Percentiles rank a stretch among this genome's conserved stretches.
These are phyloP conservation scores for Palloptera scutellata DNA, from an alignment of 2,888 invertebrate species.

Conservation along the genomic window DNA sequence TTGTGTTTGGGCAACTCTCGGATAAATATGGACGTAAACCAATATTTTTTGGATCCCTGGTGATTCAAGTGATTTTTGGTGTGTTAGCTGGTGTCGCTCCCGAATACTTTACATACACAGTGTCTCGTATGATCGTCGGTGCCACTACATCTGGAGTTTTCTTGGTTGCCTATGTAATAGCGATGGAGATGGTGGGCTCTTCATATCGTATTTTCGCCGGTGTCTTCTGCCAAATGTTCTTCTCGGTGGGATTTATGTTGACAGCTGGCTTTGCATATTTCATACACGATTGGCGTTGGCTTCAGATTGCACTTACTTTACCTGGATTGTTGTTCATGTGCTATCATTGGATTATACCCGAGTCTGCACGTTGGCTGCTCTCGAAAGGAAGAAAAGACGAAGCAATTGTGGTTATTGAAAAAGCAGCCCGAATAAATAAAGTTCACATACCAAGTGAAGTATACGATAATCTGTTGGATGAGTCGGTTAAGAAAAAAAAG, in stretches of 20 bases:
- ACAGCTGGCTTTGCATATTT: conserved; percentile 75
- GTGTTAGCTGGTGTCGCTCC: conserved; percentile 73
- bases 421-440: conserved; percentile 73
- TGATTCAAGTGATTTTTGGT: conserved; percentile 73
- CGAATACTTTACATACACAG: conserved; percentile 74
- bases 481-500: conserved; percentile 59
- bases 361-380: conserved; percentile 77
- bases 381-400: conserved; percentile 71
- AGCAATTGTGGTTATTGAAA: conserved; percentile 71
- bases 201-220: conserved; percentile 74
- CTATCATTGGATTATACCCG: conserved; percentile 80
- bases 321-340: conserved; percentile 74
- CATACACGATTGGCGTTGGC: conserved; percentile 74
- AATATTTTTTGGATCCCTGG: conserved; percentile 76
- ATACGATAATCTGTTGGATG: conserved; percentile 67
- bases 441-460: conserved; percentile 69
- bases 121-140: conserved; percentile 74
- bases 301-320: conserved; percentile 75
- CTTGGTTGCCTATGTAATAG: conserved; percentile 80
- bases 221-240: conserved; percentile 77
- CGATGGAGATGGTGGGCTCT: conserved; percentile 79
- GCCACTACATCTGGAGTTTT: conserved; percentile 81
- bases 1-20: conserved; percentile 76
- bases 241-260: conserved; percentile 76
- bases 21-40: conserved; percentile 77